These are phyloP conservation scores for Eilema caniola DNA, from an alignment of 2,888 invertebrate species.

Conservation along the genomic window DNA sequence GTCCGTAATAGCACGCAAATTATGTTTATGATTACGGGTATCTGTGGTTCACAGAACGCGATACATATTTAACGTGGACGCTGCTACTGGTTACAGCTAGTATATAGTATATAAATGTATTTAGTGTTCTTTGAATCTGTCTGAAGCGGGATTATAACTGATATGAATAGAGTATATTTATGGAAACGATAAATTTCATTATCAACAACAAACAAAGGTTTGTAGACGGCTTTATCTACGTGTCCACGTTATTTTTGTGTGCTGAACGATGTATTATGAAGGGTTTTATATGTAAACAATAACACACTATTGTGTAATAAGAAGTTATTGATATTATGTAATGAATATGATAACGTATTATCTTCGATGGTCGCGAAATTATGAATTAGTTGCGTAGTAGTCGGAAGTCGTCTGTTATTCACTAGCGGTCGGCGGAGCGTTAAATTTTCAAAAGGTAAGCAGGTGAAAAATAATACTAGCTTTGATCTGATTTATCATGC, in stretches of 20 bases:
- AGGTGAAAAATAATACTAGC: too few species aligned
- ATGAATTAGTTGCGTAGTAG: not conserved
- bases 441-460: too few species aligned
- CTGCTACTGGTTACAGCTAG: not conserved
- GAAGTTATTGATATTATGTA: slow-evolving; percentile 4
- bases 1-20: too few species aligned
- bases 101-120: too few species aligned
- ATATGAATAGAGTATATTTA: not conserved
- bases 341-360: not conserved
- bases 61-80: too few species aligned
- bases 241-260: slow-evolving; percentile 11
- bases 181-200: slow-evolving; percentile 3
- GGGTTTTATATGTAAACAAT: slow-evolving; percentile 1
- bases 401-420: too few species aligned
- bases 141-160: not conserved
- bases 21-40: too few species aligned
- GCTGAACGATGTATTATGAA: slow-evolving; percentile 11
- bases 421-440: too few species aligned
- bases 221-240: slow-evolving; percentile 20
- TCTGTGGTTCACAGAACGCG: too few species aligned
- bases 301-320: not conserved
- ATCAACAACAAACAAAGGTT: slow-evolving; percentile 7
- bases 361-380: not conserved
- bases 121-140: not conserved
- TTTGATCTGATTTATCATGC: too few species aligned